phyloP scores from a whole-genome alignment of 2,797 vertebrate genomes.

The Hippocampus kuda region DNA sequence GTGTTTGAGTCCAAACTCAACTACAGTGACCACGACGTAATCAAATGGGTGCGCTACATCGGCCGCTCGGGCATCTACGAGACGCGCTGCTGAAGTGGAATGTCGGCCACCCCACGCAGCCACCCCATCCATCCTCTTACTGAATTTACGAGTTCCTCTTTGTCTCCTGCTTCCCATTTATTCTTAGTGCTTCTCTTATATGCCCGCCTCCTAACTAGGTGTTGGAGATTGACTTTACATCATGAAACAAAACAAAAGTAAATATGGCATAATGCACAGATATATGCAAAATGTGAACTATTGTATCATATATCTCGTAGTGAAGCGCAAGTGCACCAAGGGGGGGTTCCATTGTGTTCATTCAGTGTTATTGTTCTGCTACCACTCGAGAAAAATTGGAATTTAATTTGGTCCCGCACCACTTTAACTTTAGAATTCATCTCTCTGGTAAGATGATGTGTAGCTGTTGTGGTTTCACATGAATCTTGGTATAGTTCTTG shows the following conservation, averaged over 20 bases:
- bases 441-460: constrained; percentile 31
- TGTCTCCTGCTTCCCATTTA: constrained; percentile 2
- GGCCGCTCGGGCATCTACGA: constrained; percentile 97
- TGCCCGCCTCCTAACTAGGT: constrained; percentile 42
- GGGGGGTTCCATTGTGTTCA: constrained; percentile 32
- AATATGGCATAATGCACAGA: constrained; percentile 64
- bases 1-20: constrained; percentile 99
- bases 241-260: constrained; percentile 33
- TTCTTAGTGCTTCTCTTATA: constrained; percentile 42
- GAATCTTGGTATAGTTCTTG: constrained; percentile 36
- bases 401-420: neutral
- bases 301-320: constrained; percentile 66
- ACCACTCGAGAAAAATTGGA: constrained; percentile 25
- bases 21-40: constrained; percentile 99
- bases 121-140: constrained; percentile 40
- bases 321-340: constrained; percentile 46
- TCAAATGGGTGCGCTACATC: constrained; percentile 99
- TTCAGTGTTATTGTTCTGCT: constrained; percentile 47
- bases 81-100: constrained; percentile 84
- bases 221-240: constrained; percentile 61
- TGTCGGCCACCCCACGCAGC: constrained; percentile 27
- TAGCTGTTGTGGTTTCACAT: constrained; percentile 51
- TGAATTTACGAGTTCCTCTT: constrained; percentile 30
- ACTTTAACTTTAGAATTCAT: constrained; percentile 27
- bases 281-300: constrained; percentile 69